A percentile compares a stretch with the other conserved stretches of the same genome.
These are phyloP conservation scores for Hystrix cristata DNA, from an alignment of 2,113 vertebrate genomes.

Conservation along the genomic window DNA sequence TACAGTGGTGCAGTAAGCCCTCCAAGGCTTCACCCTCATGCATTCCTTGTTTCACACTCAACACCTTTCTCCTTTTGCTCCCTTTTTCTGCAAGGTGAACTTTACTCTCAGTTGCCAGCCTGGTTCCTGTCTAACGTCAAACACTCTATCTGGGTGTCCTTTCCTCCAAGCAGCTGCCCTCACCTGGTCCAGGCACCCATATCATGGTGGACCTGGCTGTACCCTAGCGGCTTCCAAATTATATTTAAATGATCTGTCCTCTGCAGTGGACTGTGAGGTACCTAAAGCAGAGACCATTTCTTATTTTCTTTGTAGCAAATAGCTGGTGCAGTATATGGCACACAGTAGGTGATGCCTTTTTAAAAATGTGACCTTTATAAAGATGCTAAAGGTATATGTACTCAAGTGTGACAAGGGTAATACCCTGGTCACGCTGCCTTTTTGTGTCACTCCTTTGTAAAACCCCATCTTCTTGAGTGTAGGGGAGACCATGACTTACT, in stretches of 20 bases:
- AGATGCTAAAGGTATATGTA: neutral
- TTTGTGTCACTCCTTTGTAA: neutral
- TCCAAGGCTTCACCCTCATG: neutral
- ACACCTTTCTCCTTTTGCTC: neutral
- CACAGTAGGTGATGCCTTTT: neutral
- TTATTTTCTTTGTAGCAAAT: neutral
- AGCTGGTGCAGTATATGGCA: neutral
- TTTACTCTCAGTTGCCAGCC: neutral
- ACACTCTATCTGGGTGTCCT: too few species aligned
- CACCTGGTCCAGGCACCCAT: neutral
- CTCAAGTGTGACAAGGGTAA: neutral
- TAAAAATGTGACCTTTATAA: neutral
- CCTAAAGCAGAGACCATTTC: neutral
- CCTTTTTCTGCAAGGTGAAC: neutral
- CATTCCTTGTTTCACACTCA: neutral
- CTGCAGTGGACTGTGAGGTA: neutral
- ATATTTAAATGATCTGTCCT: neutral
- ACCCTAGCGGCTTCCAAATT: neutral
- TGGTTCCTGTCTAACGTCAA: neutral
- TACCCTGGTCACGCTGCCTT: neutral
- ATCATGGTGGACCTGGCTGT: fast-evolving
- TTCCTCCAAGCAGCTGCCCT: neutral
- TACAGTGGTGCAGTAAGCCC: fast-evolving
- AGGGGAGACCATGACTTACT: neutral
- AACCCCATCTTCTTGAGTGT: neutral